Evolutionary conservation across 2,113 vertebrate genomes (phyloP), one percentile per base, ranked within the genome.

Genomic region (Phaetusa simplex): DNA sequence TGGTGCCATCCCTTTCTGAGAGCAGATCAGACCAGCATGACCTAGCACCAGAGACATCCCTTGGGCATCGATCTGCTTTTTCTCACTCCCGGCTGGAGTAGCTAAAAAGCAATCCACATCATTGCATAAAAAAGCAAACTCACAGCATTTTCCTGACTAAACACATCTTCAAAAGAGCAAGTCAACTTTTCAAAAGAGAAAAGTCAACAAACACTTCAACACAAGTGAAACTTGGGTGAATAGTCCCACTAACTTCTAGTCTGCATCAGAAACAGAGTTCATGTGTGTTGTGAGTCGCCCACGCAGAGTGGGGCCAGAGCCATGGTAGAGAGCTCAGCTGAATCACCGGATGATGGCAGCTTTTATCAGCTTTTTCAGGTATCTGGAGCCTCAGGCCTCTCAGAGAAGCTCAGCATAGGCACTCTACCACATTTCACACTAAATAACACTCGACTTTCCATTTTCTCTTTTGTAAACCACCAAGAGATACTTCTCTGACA

Each of bases 351-450:
- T 81, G 79, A 77, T 10, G 5, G 49, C 50, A 88, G 64, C 40
- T 96, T 95, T 93, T 91, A 86, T 66, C 74, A 53, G 79, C 74
- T 94, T 93, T 82, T 94, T 53, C 74, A 92, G 74, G 82, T 89
- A 92, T 45, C 45, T 78, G 71, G 45, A 90, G 78, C 79, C 87
- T 90, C 76, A 72, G 76, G 71, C 45, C 66, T 78, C 92, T 45
- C 71, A 47, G 58, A 95, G 58, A 65, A 95, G 34, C 26, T 88
- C 85, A 90, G 45, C 71, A 77, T 34, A 88, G 58, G 50, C 76
- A 80, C 82, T 88, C 36, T 70, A 87, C 30, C 34, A 62, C 50
- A 55, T 88, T 85, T 90, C 9, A 3, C 38, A 71, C 77, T 73
- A 90, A 80, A 92, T 87, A 86, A 90, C 52, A 58, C 64, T 90